A percentile compares a stretch with the other conserved stretches of the same genome.
Evolutionary conservation across 1,140 invertebrate species (phyloP).

Genomic region (Drosophila bifasciata): DNA sequence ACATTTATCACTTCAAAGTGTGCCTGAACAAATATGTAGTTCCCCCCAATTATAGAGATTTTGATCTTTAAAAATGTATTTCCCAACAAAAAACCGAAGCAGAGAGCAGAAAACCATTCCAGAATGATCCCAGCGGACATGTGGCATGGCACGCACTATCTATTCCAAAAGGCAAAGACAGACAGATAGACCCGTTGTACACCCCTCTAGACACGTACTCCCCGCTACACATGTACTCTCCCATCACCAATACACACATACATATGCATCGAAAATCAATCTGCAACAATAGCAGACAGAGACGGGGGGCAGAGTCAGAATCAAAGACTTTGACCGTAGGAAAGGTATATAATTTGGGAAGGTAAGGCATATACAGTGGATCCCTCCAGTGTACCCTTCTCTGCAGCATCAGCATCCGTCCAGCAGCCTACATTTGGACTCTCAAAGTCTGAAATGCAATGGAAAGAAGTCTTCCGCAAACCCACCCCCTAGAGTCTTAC

Average conservation of each 20-base stretch:
- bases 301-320: not conserved
- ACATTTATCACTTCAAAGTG: slow-evolving; percentile 28
- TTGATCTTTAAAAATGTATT: slow-evolving; percentile 29
- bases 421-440: too few relatives aligned
- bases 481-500: too few relatives aligned
- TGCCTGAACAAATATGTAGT: slow-evolving; percentile 33
- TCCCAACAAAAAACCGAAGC: slow-evolving; percentile 12
- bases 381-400: too few relatives aligned
- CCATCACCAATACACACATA: slow-evolving; percentile 3
- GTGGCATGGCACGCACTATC: slow-evolving; percentile 31
- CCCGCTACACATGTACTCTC: slow-evolving; percentile 7
- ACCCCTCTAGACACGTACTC: slow-evolving; percentile 9
- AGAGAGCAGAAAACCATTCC: not conserved
- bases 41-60: slow-evolving; percentile 2
- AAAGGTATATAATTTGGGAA: too few relatives aligned
- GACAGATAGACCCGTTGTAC: not conserved
- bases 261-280: slow-evolving; percentile 44
- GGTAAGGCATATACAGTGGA: too few relatives aligned
- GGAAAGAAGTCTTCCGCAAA: too few relatives aligned
- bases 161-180: not conserved
- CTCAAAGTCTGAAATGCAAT: too few relatives aligned
- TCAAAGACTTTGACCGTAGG: too few relatives aligned
- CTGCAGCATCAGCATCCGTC: too few relatives aligned
- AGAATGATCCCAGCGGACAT: slow-evolving; percentile 24
- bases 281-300: slow-evolving; percentile 33